Evolutionary conservation across 2,797 vertebrate genomes (phyloP).

Genomic region (Aeoliscus strigatus): DNA sequence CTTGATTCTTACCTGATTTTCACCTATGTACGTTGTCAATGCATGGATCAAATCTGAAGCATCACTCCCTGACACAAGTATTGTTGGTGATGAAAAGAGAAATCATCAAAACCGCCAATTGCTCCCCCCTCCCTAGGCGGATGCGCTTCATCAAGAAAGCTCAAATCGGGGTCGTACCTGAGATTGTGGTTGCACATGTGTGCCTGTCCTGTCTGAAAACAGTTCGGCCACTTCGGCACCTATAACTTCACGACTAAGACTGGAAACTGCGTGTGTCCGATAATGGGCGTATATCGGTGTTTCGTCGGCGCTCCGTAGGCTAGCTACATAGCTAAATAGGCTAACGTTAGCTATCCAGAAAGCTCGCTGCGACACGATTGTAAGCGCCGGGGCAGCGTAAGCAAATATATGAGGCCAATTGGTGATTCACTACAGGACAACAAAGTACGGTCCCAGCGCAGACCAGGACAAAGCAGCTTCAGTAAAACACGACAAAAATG

Average conservation of each 20-base stretch:
- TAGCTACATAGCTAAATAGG: conserved; percentile 55
- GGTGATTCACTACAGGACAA: background rate
- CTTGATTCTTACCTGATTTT: conserved; percentile 13
- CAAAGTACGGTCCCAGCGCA: background rate
- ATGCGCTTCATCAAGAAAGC: conserved; percentile 29
- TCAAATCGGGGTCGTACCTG: conserved; percentile 5
- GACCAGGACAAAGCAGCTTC: background rate
- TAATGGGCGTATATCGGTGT: conserved; percentile 42
- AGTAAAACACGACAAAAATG: conserved; percentile 20
- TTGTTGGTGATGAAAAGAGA: conserved; percentile 21
- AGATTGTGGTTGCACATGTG: background rate
- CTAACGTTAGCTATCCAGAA: conserved; percentile 59
- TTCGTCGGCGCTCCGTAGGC: conserved; percentile 29
- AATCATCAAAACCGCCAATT: conserved; percentile 27
- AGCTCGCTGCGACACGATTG: conserved; percentile 73
- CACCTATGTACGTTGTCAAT: conserved; percentile 9
- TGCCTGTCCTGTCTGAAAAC: background rate
- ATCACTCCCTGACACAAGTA: conserved; percentile 3
- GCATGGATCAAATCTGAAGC: conserved; percentile 9
- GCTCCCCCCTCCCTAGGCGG: conserved; percentile 28
- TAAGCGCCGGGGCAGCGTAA: conserved; percentile 18
- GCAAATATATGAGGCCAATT: conserved; percentile 11
- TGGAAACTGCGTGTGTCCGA: conserved; percentile 34
- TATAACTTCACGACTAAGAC: background rate
- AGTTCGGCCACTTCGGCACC: fast-evolving